phyloP scores from a whole-genome alignment of 2,113 vertebrate genomes.

The Piprites chloris region DNA sequence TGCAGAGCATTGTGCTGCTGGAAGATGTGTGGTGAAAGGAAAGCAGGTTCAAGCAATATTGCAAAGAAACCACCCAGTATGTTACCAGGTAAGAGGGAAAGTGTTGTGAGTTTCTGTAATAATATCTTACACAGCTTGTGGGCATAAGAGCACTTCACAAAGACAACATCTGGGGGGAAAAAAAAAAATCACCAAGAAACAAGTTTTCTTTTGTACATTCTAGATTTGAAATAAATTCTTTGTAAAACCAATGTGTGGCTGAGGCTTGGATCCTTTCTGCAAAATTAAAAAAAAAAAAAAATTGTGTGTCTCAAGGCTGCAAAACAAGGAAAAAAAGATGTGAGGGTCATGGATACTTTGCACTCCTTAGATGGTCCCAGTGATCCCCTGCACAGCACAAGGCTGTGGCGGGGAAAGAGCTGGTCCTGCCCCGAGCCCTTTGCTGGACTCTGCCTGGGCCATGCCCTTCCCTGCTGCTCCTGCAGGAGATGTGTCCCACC shows the following conservation, averaged over 20 bases:
- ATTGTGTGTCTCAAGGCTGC: background rate
- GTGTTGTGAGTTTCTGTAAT: background rate
- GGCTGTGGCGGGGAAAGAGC: background rate
- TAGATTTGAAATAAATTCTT: background rate
- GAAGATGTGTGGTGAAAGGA: background rate
- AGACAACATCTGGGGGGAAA: background rate
- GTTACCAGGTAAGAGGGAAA: background rate
- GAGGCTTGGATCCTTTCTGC: background rate
- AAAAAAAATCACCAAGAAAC: background rate
- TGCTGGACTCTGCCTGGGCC: background rate
- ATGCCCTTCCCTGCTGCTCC: background rate
- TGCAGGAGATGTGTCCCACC: background rate
- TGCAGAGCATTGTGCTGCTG: background rate
- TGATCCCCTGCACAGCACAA: accelerated
- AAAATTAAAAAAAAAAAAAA: background rate
- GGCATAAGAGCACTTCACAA: background rate
- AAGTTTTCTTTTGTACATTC: background rate
- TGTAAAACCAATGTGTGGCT: background rate
- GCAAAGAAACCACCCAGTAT: background rate
- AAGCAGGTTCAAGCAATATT: background rate
- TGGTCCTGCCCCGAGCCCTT: background rate
- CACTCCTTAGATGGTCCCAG: accelerated
- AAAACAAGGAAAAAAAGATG: background rate
- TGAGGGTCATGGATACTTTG: background rate
- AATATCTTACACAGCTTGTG: background rate